Base-by-base conservation (phyloP, 2,797 vertebrate species). In the Salarias fasciatus region DNA sequence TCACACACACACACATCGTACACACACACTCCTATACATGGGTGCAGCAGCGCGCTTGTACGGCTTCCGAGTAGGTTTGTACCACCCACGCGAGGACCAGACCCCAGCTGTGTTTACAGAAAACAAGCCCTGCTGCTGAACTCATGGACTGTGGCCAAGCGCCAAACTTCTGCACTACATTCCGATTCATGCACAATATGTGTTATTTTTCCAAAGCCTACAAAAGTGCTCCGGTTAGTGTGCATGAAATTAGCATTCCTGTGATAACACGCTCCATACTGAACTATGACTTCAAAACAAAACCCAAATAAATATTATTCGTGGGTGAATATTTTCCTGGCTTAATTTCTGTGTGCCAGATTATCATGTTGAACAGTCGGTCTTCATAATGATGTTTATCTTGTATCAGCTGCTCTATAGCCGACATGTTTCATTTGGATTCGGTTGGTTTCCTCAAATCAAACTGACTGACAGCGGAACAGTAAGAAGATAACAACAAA, bases 61-160 rank as follows among this genome's bases (percentile, higher is more conserved):
- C 35, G 41, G 41, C 68, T 79, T 86, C 71, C 77, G 85, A 86
- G 76, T 82, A 55, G 69, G 72, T 71, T 69, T 71, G 61, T 44
- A 40, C 63, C 53, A 8, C 79, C 81, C 80, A 83, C 73, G 11
- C 72, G 37, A 71, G 77, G 35, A 66, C 45, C 73, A 79, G 49
- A 73, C 64, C 65, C 58, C 82, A 88, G 72, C 69, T 85, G 75
- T 87, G 80, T 88, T 89, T 89, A 80, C 63, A 77, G 56, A 77
- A 83, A 85, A 79, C 79, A 88, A 85, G 77, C 50, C 52, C 44
- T 12, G 40, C 61, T 56, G 60, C 82, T 71, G 75, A 86, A 79
- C 63, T 77, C 75, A 69, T 33, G 74, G 48, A 63, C 41, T 10
- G 42, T 63, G 59, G 75, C 63, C 33, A 53, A 51, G 53, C 31